phyloP scores from a whole-genome alignment of 1,140 invertebrate genomes.

The Drosophila paulistorum region DNA sequence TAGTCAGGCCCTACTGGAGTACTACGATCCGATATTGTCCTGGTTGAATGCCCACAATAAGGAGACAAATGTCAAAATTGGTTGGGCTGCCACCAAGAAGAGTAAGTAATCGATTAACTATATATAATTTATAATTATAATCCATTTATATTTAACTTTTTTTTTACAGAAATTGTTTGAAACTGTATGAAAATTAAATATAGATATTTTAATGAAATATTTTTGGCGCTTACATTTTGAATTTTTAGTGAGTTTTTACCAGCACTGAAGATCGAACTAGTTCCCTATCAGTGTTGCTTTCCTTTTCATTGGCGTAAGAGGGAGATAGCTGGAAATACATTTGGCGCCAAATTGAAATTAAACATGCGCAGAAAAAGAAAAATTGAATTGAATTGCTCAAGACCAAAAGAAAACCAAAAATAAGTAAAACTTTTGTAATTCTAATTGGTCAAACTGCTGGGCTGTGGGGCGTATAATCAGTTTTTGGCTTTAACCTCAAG shows the following conservation, averaged over 20 bases:
- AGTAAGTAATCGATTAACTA: slow-evolving; percentile 45
- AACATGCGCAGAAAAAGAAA: not conserved
- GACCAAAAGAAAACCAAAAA: not conserved
- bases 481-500: slow-evolving; percentile 23
- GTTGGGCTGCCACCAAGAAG: slow-evolving; percentile 66
- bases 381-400: not conserved
- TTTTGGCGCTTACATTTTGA: not conserved
- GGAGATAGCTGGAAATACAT: not conserved
- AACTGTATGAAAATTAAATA: not conserved
- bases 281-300: not conserved
- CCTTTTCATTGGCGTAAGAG: not conserved
- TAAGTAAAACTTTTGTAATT: slow-evolving; percentile 6
- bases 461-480: not conserved
- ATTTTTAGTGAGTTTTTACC: not conserved
- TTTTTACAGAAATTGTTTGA: slow-evolving; percentile 61
- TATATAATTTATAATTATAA: not conserved
- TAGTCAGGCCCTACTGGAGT: slow-evolving; percentile 77
- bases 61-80: slow-evolving; percentile 60
- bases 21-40: slow-evolving; percentile 80
- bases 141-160: not conserved
- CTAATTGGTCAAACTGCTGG: slow-evolving; percentile 3
- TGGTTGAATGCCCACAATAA: slow-evolving; percentile 78
- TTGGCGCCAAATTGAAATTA: not conserved
- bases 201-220: not conserved
- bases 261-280: not conserved